Conservation (phyloP, 2,888 invertebrate genomes). For the Amphipoea oculea region DNA sequence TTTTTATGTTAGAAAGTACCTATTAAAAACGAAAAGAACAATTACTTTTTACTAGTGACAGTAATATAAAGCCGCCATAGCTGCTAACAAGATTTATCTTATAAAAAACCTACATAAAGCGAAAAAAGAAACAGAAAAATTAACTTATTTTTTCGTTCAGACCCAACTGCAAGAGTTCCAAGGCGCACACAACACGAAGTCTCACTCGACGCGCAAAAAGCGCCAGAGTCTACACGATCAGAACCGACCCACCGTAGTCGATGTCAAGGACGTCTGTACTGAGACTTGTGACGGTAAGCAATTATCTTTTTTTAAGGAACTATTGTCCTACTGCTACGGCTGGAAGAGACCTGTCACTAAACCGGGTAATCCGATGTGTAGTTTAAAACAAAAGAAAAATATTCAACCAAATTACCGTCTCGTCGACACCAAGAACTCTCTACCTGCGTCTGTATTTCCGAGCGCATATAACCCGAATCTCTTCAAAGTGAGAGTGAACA, state of each 20-base stretch:
- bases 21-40: background rate
- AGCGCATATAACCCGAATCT: too few relatives aligned
- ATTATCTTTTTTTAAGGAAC: background rate
- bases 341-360: background rate
- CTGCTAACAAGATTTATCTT: background rate
- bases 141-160: constrained; percentile 64
- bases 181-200: constrained; percentile 61
- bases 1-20: background rate
- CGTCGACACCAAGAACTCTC: too few relatives aligned
- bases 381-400: background rate
- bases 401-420: background rate
- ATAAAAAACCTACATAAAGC: background rate
- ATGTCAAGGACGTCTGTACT: constrained; percentile 74
- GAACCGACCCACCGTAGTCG: constrained; percentile 69
- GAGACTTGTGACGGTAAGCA: constrained; percentile 69
- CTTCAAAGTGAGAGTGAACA: too few relatives aligned
- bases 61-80: background rate
- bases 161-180: constrained; percentile 76
- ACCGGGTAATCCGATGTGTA: background rate
- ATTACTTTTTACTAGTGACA: too few relatives aligned
- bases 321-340: background rate
- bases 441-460: too few relatives aligned
- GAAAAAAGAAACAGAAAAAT: background rate
- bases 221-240: constrained; percentile 83
- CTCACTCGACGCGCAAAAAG: constrained; percentile 77